Evolutionary conservation across 2,113 vertebrate species (phyloP).

Genomic region (Nannospalax galili): DNA sequence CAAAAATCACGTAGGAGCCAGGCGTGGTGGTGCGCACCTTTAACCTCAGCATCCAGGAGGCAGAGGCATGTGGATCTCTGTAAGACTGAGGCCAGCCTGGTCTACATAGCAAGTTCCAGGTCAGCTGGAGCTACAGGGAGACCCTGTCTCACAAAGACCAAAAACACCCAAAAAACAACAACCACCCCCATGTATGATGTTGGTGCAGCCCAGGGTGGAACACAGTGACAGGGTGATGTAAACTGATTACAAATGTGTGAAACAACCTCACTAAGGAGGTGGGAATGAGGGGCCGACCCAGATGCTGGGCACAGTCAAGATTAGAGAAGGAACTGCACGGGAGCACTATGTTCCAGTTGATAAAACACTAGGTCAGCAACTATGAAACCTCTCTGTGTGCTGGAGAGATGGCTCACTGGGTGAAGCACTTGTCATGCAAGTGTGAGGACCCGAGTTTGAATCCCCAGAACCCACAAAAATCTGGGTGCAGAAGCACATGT

Average conservation of each 20-base stretch:
- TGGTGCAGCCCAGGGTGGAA: no score
- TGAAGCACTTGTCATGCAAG: not conserved
- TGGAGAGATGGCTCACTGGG: not conserved
- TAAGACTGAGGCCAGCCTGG: no score
- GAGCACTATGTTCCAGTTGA: accelerated
- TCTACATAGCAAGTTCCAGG: no score
- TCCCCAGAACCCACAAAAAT: not conserved
- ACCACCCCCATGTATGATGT: not conserved
- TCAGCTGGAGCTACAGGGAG: no score
- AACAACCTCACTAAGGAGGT: accelerated
- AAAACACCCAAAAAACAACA: no score
- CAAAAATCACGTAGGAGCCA: not conserved
- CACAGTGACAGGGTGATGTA: not conserved
- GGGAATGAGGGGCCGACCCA: accelerated
- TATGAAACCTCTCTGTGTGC: not conserved
- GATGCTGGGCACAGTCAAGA: accelerated
- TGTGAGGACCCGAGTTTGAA: not conserved
- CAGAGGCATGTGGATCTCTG: no score
- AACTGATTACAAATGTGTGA: accelerated
- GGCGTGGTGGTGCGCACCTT: no score
- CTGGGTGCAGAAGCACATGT: not conserved
- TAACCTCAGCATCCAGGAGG: no score
- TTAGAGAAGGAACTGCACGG: accelerated
- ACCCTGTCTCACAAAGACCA: no score
- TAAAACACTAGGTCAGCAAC: accelerated